Base-by-base conservation (phyloP, 2,113 vertebrate genomes). In the Rhinoptilus africanus region DNA sequence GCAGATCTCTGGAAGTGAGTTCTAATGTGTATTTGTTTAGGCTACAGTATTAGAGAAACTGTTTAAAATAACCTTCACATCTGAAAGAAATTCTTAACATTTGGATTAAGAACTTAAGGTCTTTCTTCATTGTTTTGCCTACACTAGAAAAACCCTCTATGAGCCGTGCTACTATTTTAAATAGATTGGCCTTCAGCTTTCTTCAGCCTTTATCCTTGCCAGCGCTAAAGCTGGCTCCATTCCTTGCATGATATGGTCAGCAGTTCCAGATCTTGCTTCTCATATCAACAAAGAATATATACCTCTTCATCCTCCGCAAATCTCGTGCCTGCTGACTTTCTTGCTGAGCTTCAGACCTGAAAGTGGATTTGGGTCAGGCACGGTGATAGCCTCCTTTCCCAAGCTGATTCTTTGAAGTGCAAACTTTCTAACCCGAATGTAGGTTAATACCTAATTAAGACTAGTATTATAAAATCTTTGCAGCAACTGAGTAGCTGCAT, bases 331-430 rank as follows among this genome's bases (percentile, higher is more conserved):
- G 80, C 88, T 93, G 72, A 51, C 75, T 67, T 50, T 50, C 37
- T 37, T 59, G 75, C 91, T 91, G 39, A 95, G 95, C 91, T 83
- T 77, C 19, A 22, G 67, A 20, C 82, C 56, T 78, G 22, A 8
- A 2, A 89, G 45, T 67, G 73, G 88, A 93, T 95, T 93, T 71
- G 80, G 83, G 85, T 78, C 68, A 93, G 76, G 69, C 18, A 0
- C n/a, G 32, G 75, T 37, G 34, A 63, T 59, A 74, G 9, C 10
- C 21, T 89, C 28, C 43, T 48, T 94, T 74, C 47, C 80, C 28
- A 45, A 63, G 88, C 75, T 50, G 39, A n/a, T 83, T 78, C 67
- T 54, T 57, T 50, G 72, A 35, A 94, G n/a, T 39, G 54, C 14
- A 10, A 60, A 77, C 50, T 86, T 88, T 59, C 47, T 63, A 80